These are phyloP conservation scores for Ephialtes manifestator DNA, from an alignment of 2,888 invertebrate genomes.

Conservation along the genomic window DNA sequence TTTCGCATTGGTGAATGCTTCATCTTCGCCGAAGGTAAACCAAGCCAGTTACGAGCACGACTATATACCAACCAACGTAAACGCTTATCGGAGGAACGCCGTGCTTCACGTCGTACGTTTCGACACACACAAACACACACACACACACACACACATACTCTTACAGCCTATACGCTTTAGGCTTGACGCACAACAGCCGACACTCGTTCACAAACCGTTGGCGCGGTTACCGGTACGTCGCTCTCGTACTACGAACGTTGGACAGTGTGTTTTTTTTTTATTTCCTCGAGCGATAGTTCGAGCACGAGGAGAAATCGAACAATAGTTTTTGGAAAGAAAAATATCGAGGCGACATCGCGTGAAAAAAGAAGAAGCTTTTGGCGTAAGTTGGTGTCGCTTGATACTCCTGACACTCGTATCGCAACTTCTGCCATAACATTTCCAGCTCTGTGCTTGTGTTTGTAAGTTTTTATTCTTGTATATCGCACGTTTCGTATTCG, in stretches of 20 bases:
- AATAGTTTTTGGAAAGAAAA: not conserved
- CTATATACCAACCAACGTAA: not conserved
- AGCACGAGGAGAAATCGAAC: not conserved
- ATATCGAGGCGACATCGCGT: not conserved
- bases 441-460: not conserved
- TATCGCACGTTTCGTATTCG: slow-evolving; percentile 6
- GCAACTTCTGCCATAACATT: slow-evolving; percentile 9
- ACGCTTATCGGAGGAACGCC: not conserved
- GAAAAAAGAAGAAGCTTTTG: not conserved
- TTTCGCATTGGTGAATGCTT: slow-evolving; percentile 1
- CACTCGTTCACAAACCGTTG: slow-evolving; percentile 71
- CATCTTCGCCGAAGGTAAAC: not conserved
- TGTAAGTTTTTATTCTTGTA: slow-evolving; percentile 2
- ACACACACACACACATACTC: not conserved
- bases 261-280: not conserved
- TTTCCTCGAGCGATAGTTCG: not conserved
- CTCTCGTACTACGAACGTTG: slow-evolving; percentile 14
- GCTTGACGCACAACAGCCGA: slow-evolving; percentile 61
- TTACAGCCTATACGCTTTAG: slow-evolving; percentile 41
- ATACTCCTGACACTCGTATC: slow-evolving; percentile 52
- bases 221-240: slow-evolving; percentile 46
- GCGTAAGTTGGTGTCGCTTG: slow-evolving; percentile 29
- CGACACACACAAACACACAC: not conserved
- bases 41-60: not conserved
- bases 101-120: not conserved